Evolutionary conservation across 2,113 vertebrate genomes (phyloP).

Genomic region (Passer domesticus): DNA sequence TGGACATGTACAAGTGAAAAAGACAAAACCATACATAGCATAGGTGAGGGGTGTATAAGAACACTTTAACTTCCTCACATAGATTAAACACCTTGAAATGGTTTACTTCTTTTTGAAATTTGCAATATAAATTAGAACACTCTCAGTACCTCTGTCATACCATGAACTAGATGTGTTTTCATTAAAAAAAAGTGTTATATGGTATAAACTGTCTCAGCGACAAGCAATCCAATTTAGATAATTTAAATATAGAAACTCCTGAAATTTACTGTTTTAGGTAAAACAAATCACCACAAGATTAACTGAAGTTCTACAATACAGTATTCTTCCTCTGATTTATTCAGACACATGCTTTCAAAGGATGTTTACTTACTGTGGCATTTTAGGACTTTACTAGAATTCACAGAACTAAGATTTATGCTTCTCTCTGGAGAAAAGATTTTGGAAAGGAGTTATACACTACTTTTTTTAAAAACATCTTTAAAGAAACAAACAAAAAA

Average conservation of each 20-base stretch:
- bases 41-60: not conserved
- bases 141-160: not conserved
- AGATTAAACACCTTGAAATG: not conserved
- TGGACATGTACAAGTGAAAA: not conserved
- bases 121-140: not conserved
- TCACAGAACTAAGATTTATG: not conserved
- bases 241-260: not conserved
- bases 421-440: not conserved
- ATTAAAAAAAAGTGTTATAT: not conserved
- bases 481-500: not conserved
- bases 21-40: not conserved
- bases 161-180: not conserved
- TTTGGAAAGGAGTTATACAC: not conserved
- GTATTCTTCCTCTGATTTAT: not conserved
- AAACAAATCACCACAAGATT: not conserved
- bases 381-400: not conserved
- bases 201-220: not conserved
- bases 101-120: not conserved
- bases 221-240: not conserved
- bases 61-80: not conserved
- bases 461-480: not conserved
- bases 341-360: not conserved
- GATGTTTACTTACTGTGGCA: not conserved
- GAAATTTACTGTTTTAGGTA: not conserved
- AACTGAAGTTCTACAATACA: not conserved